These are phyloP conservation scores for Tympanuchus pallidicinctus DNA, from an alignment of 2,113 vertebrate genomes.

Conservation along the genomic window DNA sequence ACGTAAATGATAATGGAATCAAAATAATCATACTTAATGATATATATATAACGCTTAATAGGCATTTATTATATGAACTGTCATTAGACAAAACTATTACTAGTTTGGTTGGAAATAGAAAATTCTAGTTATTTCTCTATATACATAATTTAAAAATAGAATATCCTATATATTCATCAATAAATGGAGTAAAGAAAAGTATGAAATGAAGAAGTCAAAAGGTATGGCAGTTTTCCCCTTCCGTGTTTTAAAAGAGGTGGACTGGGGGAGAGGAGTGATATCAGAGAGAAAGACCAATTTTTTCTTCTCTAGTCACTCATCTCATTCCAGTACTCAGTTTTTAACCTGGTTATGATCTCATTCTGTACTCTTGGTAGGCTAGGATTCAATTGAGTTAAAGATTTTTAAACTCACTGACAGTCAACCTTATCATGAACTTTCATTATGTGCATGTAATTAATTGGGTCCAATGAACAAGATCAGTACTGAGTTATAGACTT, in stretches of 20 bases:
- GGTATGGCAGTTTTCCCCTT: neutral
- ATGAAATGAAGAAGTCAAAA: neutral
- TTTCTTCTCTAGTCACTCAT: constrained; percentile 47
- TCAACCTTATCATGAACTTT: constrained; percentile 86
- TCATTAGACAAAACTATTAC: neutral
- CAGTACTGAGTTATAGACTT: constrained; percentile 85
- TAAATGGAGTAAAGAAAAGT: neutral
- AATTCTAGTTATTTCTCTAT: neutral
- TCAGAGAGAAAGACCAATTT: neutral
- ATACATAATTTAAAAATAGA: neutral
- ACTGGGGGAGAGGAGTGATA: neutral
- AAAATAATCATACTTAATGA: neutral
- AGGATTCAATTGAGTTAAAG: constrained; percentile 82
- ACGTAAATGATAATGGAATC: neutral
- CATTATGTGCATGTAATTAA: constrained; percentile 88
- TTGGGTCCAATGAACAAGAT: constrained; percentile 86
- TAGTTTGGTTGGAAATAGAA: neutral
- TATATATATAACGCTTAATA: neutral
- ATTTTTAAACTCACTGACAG: constrained; percentile 84
- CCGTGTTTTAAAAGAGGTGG: neutral
- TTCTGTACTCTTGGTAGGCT: constrained; percentile 68
- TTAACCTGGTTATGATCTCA: constrained; percentile 78
- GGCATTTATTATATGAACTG: neutral
- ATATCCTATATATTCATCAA: neutral
- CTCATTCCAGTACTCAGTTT: constrained; percentile 65